These are phyloP conservation scores for Triplophysa dalaica DNA, from an alignment of 2,113 vertebrate species.

Conservation along the genomic window DNA sequence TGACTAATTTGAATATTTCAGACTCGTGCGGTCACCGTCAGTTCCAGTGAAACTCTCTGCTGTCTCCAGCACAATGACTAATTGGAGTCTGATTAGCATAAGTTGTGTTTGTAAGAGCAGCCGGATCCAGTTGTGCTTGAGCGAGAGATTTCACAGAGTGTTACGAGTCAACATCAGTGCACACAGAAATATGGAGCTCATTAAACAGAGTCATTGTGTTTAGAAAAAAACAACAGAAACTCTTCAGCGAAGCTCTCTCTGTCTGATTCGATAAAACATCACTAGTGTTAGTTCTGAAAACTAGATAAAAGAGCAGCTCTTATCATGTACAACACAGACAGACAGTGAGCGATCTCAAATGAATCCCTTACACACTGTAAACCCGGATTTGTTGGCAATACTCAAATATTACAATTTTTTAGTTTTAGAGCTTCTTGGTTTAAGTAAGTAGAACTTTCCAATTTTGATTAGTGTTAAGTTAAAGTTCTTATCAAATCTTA, in stretches of 20 bases:
- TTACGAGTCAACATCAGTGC: neutral
- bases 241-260: neutral
- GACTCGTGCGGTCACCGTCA: neutral
- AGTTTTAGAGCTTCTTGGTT: no score
- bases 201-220: constrained; percentile 46
- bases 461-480: no score
- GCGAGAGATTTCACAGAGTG: constrained; percentile 21
- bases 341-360: constrained; percentile 5
- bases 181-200: constrained; percentile 33
- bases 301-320: neutral
- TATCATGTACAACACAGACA: constrained; percentile 4
- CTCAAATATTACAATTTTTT: no score
- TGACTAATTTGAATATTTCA: neutral
- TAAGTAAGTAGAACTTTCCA: no score
- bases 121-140: constrained; percentile 1
- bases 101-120: constrained; percentile 7
- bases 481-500: no score
- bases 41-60: neutral
- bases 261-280: neutral
- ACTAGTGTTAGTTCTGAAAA: neutral
- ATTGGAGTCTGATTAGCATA: constrained; percentile 48
- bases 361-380: no score
- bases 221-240: neutral
- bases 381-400: no score
- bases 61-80: constrained; percentile 37